Percentiles rank a stretch among this genome's conserved stretches.
These are phyloP conservation scores for Saccostrea echinata DNA, from an alignment of 1,140 invertebrate species.

Conservation along the genomic window DNA sequence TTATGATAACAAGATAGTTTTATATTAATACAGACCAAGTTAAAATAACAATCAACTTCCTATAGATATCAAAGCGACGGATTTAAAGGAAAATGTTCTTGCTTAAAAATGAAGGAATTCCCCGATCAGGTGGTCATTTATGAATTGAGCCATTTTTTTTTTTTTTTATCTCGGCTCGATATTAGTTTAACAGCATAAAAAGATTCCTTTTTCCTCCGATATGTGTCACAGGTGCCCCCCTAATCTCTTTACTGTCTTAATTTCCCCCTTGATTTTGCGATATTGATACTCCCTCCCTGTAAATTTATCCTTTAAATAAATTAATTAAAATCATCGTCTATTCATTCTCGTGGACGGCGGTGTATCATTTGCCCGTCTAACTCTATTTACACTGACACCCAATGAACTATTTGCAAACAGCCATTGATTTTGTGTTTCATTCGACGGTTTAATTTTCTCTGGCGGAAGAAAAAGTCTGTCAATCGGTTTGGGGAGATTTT, in stretches of 20 bases:
- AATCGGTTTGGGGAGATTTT: not conserved
- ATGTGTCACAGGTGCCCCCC: conserved; percentile 11
- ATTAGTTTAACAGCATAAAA: conserved; percentile 20
- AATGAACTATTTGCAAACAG: conserved; percentile 30
- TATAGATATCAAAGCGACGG: not conserved
- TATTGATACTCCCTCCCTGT: conserved; percentile 24
- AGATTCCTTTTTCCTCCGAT: not conserved
- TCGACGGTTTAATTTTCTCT: conserved; percentile 27
- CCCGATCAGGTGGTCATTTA: conserved; percentile 21
- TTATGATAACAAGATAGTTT: not conserved
- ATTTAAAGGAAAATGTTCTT: not conserved
- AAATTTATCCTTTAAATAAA: conserved; percentile 38
- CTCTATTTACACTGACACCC: conserved; percentile 21
- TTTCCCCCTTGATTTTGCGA: conserved; percentile 22
- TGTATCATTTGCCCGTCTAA: conserved; percentile 30
- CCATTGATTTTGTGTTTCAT: conserved; percentile 10
- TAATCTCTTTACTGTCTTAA: conserved; percentile 39
- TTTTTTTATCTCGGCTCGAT: conserved; percentile 18
- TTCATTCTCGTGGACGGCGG: not conserved
- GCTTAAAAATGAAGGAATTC: not conserved
- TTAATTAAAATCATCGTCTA: conserved; percentile 35
- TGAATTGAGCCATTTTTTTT: conserved; percentile 20
- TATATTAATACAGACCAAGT: not conserved
- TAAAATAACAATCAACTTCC: conserved; percentile 12
- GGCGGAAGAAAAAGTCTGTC: conserved; percentile 23